Conservation (phyloP, 2,888 invertebrate species). For the Argyresthia albistria region DNA sequence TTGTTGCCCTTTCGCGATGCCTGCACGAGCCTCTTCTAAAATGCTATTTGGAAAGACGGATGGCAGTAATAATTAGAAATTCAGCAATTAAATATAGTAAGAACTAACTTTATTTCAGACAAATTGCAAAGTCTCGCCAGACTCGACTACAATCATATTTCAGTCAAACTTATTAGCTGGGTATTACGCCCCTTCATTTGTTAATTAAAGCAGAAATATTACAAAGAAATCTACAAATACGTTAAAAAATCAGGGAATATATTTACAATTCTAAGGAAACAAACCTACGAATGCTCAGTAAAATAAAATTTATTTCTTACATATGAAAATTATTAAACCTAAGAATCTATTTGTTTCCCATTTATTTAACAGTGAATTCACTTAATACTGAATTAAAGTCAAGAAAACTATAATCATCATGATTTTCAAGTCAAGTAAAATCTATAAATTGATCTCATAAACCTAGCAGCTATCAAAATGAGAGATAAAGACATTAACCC, state of each 20-base stretch:
- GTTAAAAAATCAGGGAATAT: too few relatives aligned
- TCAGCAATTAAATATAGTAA: too few relatives aligned
- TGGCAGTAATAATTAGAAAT: too few relatives aligned
- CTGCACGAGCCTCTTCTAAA: too few relatives aligned
- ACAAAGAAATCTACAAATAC: too few relatives aligned
- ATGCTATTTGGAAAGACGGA: too few relatives aligned
- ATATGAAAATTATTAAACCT: conserved; percentile 42
- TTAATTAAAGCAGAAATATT: too few relatives aligned
- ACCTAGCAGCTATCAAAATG: conserved; percentile 50
- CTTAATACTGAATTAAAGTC: conserved; percentile 64
- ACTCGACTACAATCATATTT: neutral
- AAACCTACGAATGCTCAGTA: conserved; percentile 53
- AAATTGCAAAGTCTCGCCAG: neutral
- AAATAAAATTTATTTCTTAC: conserved; percentile 50
- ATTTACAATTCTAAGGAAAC: conserved; percentile 64
- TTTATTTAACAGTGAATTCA: conserved; percentile 57
- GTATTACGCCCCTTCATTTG: too few relatives aligned
- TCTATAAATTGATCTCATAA: conserved; percentile 31
- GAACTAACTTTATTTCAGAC: neutral
- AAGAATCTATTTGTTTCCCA: conserved; percentile 37
- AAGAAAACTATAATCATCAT: conserved; percentile 44
- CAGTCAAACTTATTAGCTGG: neutral
- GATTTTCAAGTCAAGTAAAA: conserved; percentile 35
- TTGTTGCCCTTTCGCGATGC: too few relatives aligned
- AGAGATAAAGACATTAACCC: conserved; percentile 51